phyloP scores from a whole-genome alignment of 2,888 invertebrate genomes.

The Spodoptera littoralis region DNA sequence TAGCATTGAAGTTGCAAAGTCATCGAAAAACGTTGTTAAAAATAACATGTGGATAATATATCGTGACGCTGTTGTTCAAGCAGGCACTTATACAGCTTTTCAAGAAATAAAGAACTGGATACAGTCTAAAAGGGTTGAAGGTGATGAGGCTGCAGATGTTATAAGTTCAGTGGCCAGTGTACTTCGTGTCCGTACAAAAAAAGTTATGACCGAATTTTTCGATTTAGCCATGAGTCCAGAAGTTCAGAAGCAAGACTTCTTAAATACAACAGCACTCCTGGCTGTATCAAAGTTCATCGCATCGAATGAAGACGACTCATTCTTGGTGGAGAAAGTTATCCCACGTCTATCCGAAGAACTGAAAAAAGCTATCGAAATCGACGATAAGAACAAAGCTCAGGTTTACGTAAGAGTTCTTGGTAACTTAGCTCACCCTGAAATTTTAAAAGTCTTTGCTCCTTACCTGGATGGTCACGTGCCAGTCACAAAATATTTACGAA shows the following conservation, averaged over 20 bases:
- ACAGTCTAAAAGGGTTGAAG: conserved; percentile 82
- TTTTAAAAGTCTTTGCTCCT: conserved; percentile 90
- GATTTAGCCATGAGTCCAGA: conserved; percentile 86
- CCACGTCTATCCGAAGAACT: conserved; percentile 88
- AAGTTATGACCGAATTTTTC: conserved; percentile 89
- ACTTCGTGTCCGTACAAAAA: conserved; percentile 89
- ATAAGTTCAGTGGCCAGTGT: conserved; percentile 86
- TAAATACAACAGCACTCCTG: conserved; percentile 89
- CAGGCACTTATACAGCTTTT: conserved; percentile 91
- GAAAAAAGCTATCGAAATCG: conserved; percentile 84
- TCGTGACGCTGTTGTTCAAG: conserved; percentile 90
- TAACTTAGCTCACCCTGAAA: conserved; percentile 89
- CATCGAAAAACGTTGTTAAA: conserved; percentile 76
- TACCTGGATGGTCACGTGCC: conserved; percentile 90
- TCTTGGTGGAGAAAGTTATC: conserved; percentile 88
- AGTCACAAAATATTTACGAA: conserved; percentile 90
- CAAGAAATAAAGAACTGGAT: conserved; percentile 90
- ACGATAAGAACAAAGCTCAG: conserved; percentile 88
- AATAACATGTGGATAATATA: conserved; percentile 89
- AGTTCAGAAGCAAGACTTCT: conserved; percentile 81
- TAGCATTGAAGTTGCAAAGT: conserved; percentile 80
- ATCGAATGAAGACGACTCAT: conserved; percentile 87
- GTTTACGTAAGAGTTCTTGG: conserved; percentile 91
- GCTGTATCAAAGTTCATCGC: conserved; percentile 89
- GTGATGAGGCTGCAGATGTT: conserved; percentile 89